Evolutionary conservation across 2,888 invertebrate species (phyloP).

Genomic region (Dryocosmus kuriphilus): DNA sequence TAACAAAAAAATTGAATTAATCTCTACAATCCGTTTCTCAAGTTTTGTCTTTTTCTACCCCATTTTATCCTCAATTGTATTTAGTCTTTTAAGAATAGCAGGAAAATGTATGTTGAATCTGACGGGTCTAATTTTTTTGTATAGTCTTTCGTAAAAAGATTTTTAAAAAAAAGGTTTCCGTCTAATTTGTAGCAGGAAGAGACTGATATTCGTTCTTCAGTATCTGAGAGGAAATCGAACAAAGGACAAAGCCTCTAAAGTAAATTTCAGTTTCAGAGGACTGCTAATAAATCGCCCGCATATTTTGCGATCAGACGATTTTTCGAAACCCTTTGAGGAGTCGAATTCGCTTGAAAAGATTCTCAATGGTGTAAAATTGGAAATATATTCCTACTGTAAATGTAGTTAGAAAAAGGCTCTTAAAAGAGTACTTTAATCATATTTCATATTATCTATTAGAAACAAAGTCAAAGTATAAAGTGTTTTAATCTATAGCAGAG

Average conservation of each 20-base stretch:
- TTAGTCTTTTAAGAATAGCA: conserved; percentile 2
- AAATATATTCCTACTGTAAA: neutral
- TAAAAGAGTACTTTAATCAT: too few relatives aligned
- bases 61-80: neutral
- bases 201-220: conserved; percentile 1
- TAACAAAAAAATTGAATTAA: neutral
- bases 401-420: too few relatives aligned
- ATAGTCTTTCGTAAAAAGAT: neutral
- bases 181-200: neutral
- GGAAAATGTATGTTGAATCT: neutral
- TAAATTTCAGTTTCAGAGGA: conserved; percentile 8
- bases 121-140: neutral
- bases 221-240: conserved; percentile 5
- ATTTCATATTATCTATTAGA: too few relatives aligned
- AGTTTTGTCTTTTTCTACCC: neutral
- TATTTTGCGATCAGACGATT: neutral
- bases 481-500: too few relatives aligned
- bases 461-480: too few relatives aligned
- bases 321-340: conserved; percentile 5
- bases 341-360: neutral
- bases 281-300: conserved; percentile 30
- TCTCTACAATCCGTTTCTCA: neutral
- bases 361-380: neutral
- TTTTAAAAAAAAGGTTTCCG: neutral
- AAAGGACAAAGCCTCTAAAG: conserved; percentile 1